These are phyloP conservation scores for Danio albolineatus DNA, from an alignment of 2,797 vertebrate species.

Conservation along the genomic window DNA sequence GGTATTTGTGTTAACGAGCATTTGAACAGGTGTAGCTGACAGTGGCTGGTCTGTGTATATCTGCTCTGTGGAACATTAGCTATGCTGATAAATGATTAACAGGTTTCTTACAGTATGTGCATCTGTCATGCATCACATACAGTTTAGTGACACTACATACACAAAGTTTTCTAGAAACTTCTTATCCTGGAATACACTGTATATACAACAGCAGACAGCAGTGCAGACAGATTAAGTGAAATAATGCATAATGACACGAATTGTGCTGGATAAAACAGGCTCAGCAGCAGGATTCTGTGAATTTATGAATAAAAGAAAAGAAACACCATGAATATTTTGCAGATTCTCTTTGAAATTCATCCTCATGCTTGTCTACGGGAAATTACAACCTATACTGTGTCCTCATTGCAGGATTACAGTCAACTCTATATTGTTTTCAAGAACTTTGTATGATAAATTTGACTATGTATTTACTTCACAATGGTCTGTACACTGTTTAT, in stretches of 20 bases:
- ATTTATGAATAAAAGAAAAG: conserved; percentile 56
- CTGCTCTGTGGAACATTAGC: too few relatives aligned
- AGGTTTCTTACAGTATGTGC: neutral
- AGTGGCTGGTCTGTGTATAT: too few relatives aligned
- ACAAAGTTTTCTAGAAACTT: conserved; percentile 7
- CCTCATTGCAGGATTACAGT: conserved; percentile 21
- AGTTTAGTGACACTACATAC: neutral
- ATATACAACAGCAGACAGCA: conserved; percentile 1
- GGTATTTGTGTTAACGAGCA: too few relatives aligned
- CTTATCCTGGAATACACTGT: neutral
- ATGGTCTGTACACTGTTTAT: neutral
- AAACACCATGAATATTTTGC: conserved; percentile 56
- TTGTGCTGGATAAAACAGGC: conserved; percentile 49
- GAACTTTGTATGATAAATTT: neutral
- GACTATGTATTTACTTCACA: neutral
- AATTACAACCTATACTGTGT: conserved; percentile 8
- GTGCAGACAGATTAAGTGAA: conserved; percentile 32
- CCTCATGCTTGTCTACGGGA: conserved; percentile 34
- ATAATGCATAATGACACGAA: conserved; percentile 42
- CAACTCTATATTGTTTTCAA: neutral
- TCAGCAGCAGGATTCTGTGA: conserved; percentile 43
- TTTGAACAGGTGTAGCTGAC: too few relatives aligned
- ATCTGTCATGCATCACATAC: neutral
- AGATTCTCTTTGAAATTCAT: conserved; percentile 51
- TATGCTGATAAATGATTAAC: too few relatives aligned